These are phyloP conservation scores for Orbicella faveolata DNA, from an alignment of 64 coral and sea anemone genomes.

Conservation along the genomic window DNA sequence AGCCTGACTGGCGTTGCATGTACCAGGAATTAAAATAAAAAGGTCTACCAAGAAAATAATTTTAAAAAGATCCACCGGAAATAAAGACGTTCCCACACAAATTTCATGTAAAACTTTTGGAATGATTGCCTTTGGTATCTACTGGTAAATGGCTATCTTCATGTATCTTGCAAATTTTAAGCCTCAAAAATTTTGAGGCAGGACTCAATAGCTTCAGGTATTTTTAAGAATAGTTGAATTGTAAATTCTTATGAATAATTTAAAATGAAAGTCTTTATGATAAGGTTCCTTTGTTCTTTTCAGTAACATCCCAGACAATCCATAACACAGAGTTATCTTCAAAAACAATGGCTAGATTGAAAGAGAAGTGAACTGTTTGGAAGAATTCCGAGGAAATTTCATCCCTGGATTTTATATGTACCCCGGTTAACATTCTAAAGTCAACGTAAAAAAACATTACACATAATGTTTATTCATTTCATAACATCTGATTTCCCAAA, in stretches of 20 bases:
- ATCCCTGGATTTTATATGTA: neutral
- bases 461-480: neutral
- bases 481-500: neutral
- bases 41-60: too few species aligned
- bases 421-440: neutral
- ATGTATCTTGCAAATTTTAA: too few species aligned
- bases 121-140: too few species aligned
- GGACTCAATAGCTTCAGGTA: neutral
- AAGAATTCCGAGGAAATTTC: neutral
- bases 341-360: neutral
- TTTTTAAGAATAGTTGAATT: neutral
- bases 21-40: too few species aligned
- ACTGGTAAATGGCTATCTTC: too few species aligned
- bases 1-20: too few species aligned
- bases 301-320: neutral
- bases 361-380: neutral
- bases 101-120: too few species aligned
- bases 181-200: too few species aligned
- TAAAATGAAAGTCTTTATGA: constrained; percentile 8
- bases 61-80: too few species aligned
- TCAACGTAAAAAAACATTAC: neutral
- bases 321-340: neutral
- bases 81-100: too few species aligned
- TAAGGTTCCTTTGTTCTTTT: constrained; percentile 34
- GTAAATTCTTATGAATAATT: constrained; percentile 11